Conservation (phyloP, 1,140 invertebrate genomes). For the Drosophila burlai region DNA sequence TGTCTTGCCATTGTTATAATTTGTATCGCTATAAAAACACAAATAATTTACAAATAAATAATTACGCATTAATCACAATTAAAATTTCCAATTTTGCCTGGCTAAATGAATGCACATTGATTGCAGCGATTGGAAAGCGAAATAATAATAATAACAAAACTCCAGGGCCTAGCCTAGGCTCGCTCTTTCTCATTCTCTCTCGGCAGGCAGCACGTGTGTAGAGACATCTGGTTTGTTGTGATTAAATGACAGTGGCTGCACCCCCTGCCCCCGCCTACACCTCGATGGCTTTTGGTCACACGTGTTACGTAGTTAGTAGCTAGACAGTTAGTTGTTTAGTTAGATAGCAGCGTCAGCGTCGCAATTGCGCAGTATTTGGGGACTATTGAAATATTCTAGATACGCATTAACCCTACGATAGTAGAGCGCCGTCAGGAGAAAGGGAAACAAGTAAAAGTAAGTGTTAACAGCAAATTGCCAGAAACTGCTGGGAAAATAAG, state of each 20-base stretch:
- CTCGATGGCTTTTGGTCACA: slow-evolving; percentile 7
- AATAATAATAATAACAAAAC: slow-evolving; percentile 19
- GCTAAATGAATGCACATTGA: slow-evolving; percentile 4
- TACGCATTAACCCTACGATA: slow-evolving; percentile 19
- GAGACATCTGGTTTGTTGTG: slow-evolving; percentile 36
- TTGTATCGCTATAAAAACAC: background rate
- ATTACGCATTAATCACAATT: background rate
- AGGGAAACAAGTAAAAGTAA: background rate
- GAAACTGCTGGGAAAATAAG: background rate
- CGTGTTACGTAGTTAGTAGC: background rate
- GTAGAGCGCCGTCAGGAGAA: background rate
- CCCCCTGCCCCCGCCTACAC: background rate
- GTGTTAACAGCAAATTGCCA: slow-evolving; percentile 6
- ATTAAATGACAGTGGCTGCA: slow-evolving; percentile 19
- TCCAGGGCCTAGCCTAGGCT: background rate
- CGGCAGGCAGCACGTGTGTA: slow-evolving; percentile 30
- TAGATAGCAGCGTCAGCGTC: slow-evolving; percentile 25
- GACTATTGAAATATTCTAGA: slow-evolving; percentile 31
- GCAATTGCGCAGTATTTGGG: slow-evolving; percentile 38
- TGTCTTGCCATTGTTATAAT: background rate
- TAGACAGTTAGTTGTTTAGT: background rate
- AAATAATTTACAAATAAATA: background rate
- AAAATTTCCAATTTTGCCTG: background rate
- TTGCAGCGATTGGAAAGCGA: slow-evolving; percentile 11
- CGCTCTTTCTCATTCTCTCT: background rate